Evolutionary conservation across 2,113 vertebrate species (phyloP).

Genomic region (Thamnophis sirtalis): DNA sequence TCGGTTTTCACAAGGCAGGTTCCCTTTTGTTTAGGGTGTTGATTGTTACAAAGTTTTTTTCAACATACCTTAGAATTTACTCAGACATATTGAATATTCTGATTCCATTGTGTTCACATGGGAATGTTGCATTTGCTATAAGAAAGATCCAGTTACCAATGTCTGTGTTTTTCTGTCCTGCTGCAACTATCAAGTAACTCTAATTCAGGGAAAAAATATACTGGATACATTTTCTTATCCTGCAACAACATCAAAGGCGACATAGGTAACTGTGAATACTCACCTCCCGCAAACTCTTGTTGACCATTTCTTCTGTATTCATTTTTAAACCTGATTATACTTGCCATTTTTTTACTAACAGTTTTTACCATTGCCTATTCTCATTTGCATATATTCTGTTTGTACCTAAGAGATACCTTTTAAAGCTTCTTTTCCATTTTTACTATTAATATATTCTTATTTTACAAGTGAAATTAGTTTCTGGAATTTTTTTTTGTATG

Average conservation of each 20-base stretch:
- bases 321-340: not conserved
- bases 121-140: not conserved
- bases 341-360: not conserved
- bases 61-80: not conserved
- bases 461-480: not conserved
- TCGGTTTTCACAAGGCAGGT: not conserved
- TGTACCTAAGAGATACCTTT: not conserved
- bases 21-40: not conserved
- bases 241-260: not conserved
- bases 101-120: not conserved
- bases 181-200: not conserved
- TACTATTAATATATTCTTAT: not conserved
- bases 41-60: not conserved
- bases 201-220: not conserved
- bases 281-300: not conserved
- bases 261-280: not conserved
- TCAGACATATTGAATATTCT: not conserved
- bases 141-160: not conserved
- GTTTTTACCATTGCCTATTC: not conserved
- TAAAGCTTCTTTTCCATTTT: not conserved
- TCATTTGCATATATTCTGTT: not conserved
- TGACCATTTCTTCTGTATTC: not conserved
- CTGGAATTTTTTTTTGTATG: not conserved
- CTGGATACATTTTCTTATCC: not conserved
- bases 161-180: not conserved